A percentile compares a stretch with the other conserved stretches of the same genome.
These are phyloP conservation scores for Amphiprion percula DNA, from an alignment of 2,113 vertebrate genomes.

Conservation along the genomic window DNA sequence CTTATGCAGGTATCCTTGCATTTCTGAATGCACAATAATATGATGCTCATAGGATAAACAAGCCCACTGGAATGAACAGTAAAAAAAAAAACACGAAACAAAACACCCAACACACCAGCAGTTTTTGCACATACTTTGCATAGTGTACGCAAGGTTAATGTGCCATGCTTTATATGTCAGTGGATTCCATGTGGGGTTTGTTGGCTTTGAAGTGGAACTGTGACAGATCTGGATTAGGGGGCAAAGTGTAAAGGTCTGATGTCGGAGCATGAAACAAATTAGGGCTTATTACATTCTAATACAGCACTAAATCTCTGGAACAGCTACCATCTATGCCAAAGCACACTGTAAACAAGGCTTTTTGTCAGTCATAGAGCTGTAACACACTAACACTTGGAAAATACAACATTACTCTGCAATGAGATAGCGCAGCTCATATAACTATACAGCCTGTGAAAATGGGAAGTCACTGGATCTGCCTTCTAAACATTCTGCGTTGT, in stretches of 20 bases:
- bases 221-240: constrained; percentile 87
- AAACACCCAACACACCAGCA: not conserved
- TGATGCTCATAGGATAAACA: constrained; percentile 45
- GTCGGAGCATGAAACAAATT: constrained; percentile 84
- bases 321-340: constrained; percentile 72
- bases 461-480: constrained; percentile 57
- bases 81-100: not conserved
- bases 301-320: constrained; percentile 85
- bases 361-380: constrained; percentile 80
- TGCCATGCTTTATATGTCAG: constrained; percentile 54
- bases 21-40: constrained; percentile 50
- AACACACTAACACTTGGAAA: constrained; percentile 56
- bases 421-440: constrained; percentile 70
- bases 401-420: constrained; percentile 68
- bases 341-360: constrained; percentile 81
- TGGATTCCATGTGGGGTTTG: constrained; percentile 63
- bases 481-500: constrained; percentile 48
- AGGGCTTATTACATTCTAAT: constrained; percentile 85
- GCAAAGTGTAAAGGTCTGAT: constrained; percentile 89
- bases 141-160: constrained; percentile 32
- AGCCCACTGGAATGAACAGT: constrained; percentile 7
- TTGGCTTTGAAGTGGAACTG: constrained; percentile 79
- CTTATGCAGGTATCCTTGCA: constrained; percentile 44
- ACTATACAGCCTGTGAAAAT: constrained; percentile 72
- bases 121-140: constrained; percentile 16